Percentiles rank a stretch among this genome's conserved stretches.
These are phyloP conservation scores for Macaca mulatta DNA, from an alignment of 2,113 vertebrate genomes.

Conservation along the genomic window DNA sequence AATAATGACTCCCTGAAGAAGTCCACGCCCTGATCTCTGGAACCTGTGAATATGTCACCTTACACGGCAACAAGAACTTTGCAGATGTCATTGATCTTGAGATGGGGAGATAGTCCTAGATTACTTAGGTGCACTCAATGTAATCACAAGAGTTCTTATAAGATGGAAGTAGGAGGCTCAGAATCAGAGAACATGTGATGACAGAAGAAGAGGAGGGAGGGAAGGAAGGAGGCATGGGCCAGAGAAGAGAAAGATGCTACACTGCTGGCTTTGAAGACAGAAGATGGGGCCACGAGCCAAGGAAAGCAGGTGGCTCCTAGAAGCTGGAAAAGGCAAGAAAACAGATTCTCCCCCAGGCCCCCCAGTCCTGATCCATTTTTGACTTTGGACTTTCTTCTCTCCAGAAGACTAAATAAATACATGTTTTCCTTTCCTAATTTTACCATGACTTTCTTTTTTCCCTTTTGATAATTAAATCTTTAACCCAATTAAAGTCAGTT, in stretches of 20 bases:
- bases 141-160: neutral
- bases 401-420: neutral
- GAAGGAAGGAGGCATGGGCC: neutral
- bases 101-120: neutral
- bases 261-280: neutral
- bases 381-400: neutral
- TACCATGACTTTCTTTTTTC: neutral
- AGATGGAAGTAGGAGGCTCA: neutral
- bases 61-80: neutral
- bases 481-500: neutral
- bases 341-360: neutral
- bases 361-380: neutral
- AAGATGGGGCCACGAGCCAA: neutral
- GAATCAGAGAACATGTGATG: neutral
- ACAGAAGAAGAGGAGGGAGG: neutral
- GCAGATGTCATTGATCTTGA: neutral
- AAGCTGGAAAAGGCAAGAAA: neutral
- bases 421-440: neutral
- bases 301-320: neutral
- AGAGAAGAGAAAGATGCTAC: neutral
- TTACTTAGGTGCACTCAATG: neutral
- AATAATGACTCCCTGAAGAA: neutral
- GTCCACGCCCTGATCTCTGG: neutral
- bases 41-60: neutral
- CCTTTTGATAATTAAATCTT: constrained; percentile 22